Evolutionary conservation across 2,888 invertebrate species (phyloP).

Genomic region (Tenodera sinensis): DNA sequence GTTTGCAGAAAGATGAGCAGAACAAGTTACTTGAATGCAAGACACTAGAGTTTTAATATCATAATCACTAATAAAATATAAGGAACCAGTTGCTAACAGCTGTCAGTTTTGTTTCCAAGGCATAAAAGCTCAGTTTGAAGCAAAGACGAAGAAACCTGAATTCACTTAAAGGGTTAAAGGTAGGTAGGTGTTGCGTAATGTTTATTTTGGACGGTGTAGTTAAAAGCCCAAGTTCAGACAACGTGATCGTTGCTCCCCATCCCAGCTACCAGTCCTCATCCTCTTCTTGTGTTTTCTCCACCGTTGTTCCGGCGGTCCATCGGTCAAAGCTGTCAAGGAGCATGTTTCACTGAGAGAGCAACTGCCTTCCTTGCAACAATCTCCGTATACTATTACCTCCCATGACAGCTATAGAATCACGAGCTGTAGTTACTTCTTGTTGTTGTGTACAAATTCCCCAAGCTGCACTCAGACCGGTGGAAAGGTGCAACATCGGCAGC

Average conservation of each 20-base stretch:
- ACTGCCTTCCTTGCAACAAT: background rate
- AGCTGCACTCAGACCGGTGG: background rate
- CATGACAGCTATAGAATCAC: slow-evolving; percentile 2
- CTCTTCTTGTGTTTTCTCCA: background rate
- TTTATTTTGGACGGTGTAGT: background rate
- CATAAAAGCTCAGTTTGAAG: background rate
- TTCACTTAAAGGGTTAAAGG: background rate
- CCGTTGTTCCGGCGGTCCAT: slow-evolving; percentile 8
- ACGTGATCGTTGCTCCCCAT: background rate
- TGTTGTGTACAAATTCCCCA: background rate
- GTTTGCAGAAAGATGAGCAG: too few relatives aligned
- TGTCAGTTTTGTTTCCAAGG: too few relatives aligned
- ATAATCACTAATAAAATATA: too few relatives aligned
- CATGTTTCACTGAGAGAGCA: background rate
- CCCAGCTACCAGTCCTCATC: background rate
- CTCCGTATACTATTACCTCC: background rate
- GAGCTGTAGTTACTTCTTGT: background rate
- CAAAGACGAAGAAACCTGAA: background rate
- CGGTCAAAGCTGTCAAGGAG: slow-evolving; percentile 21
- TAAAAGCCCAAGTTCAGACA: background rate
- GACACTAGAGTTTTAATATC: too few relatives aligned
- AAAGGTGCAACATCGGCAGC: background rate
- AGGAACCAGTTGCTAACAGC: too few relatives aligned
- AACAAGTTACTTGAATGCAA: too few relatives aligned
- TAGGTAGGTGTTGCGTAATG: background rate